Evolutionary conservation across 2,888 invertebrate species (phyloP), one percentile per base, ranked within the genome.

Genomic region (Hirtodrosophila trivittata): DNA sequence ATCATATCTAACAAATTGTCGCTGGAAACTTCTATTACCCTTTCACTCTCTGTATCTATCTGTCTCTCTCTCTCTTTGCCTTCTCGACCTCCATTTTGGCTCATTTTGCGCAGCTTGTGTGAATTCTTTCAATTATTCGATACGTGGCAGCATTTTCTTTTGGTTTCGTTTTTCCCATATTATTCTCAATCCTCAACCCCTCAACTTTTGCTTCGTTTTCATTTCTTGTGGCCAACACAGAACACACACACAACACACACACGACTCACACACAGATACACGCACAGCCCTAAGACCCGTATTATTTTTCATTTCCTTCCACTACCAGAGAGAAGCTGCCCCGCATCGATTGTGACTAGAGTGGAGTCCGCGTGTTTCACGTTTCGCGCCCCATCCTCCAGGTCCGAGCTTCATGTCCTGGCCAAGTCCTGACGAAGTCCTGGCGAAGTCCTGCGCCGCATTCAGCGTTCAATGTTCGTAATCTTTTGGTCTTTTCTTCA

Each of bases 71-170:
- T 33, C 10, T 4, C 32, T 28, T 35, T 13, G 2, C 13, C 12
- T 38, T 12, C 10, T 33, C 18, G 10, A 1, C 28, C 9, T 12
- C 25, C 21, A 45, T 21, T 38, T 65, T 60, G 60, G 28, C 45
- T 69, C 60, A 72, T 66, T 64, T 45, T 73, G 66, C 56, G 63
- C 73, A 73, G 69, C 73, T 69, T 71, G 50, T 60, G 52, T 63
- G 77, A 84, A 82, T 86, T 85, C 77, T 81, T 82, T 86, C 82
- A 86, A 82, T 82, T 82, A 86, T 82, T 86, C 73, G 82, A 86
- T 86, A 75, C 77, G 63, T 78, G 68, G 60, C 25, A 82, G 71
- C 51, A 70, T 75, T 63, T 64, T 55, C 56, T 56, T 46, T 37
- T 28, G 39, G 49, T 39, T 54, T 56, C 35, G 43, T 30, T 33